A percentile compares a stretch with the other conserved stretches of the same genome.
Conservation (phyloP, 2,797 vertebrate species). For the Podarcis lilfordi region DNA sequence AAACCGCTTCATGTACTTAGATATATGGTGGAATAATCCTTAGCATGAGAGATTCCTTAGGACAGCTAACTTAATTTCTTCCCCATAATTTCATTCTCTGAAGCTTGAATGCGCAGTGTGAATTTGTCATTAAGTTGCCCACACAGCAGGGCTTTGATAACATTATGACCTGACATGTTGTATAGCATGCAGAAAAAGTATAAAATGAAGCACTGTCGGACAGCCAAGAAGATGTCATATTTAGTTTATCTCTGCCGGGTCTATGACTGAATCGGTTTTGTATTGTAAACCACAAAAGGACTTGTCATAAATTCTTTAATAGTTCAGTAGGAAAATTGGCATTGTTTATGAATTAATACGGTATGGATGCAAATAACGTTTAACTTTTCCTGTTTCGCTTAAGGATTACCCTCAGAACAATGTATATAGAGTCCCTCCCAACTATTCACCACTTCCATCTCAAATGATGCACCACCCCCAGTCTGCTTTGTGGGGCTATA, state of each 20-base stretch:
- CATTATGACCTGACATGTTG: neutral
- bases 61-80: neutral
- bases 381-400: conserved; percentile 39
- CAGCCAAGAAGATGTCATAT: neutral
- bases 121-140: neutral
- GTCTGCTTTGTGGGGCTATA: conserved; percentile 75
- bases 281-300: conserved; percentile 10
- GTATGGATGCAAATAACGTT: conserved; percentile 41
- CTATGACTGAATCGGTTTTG: conserved; percentile 40
- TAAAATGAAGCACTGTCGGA: neutral
- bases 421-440: conserved; percentile 73
- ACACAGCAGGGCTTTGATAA: neutral
- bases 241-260: conserved; percentile 38
- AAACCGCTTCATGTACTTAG: too few relatives aligned
- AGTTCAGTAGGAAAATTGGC: conserved; percentile 40
- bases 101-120: neutral
- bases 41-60: neutral
- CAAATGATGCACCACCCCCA: conserved; percentile 73
- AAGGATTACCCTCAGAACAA: conserved; percentile 76
- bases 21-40: too few relatives aligned
- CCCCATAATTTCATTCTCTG: neutral
- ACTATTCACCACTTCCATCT: conserved; percentile 71
- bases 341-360: conserved; percentile 45
- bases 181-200: neutral
- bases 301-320: conserved; percentile 25